These are phyloP conservation scores for Tenualosa ilisha DNA, from an alignment of 2,797 vertebrate genomes.

Conservation along the genomic window DNA sequence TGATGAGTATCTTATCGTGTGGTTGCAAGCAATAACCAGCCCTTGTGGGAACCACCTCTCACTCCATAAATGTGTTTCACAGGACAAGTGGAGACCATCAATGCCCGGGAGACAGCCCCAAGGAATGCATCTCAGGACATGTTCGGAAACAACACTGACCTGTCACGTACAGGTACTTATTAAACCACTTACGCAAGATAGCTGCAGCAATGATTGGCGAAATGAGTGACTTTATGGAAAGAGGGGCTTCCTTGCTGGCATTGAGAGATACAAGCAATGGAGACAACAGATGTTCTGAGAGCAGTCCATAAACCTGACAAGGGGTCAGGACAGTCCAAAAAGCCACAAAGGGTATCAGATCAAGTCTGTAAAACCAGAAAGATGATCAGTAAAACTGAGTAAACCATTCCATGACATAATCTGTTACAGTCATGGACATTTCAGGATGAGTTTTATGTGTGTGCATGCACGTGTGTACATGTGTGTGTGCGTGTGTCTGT, in stretches of 20 bases:
- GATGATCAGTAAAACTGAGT: no score
- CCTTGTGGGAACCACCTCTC: neutral
- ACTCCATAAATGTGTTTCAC: constrained; percentile 24
- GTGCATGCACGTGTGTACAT: no score
- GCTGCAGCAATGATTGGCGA: constrained; percentile 14
- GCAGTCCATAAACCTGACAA: no score
- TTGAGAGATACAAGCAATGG: neutral
- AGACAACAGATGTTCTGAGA: no score
- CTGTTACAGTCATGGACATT: no score
- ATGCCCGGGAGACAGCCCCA: constrained; percentile 89
- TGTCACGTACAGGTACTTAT: constrained; percentile 81
- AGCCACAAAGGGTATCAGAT: neutral
- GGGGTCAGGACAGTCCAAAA: neutral
- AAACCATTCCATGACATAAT: no score
- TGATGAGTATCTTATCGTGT: no score
- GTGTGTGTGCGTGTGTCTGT: no score
- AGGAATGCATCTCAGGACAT: constrained; percentile 69
- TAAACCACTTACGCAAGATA: constrained; percentile 40
- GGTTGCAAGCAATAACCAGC: no score
- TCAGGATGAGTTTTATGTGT: no score
- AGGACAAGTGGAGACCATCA: constrained; percentile 83
- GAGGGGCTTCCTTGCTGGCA: neutral
- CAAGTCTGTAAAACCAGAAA: no score
- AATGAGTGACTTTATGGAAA: constrained; percentile 19
- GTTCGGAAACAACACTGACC: constrained; percentile 80